Evolutionary conservation across 2,113 vertebrate genomes (phyloP).

Genomic region (Pedetes capensis): DNA sequence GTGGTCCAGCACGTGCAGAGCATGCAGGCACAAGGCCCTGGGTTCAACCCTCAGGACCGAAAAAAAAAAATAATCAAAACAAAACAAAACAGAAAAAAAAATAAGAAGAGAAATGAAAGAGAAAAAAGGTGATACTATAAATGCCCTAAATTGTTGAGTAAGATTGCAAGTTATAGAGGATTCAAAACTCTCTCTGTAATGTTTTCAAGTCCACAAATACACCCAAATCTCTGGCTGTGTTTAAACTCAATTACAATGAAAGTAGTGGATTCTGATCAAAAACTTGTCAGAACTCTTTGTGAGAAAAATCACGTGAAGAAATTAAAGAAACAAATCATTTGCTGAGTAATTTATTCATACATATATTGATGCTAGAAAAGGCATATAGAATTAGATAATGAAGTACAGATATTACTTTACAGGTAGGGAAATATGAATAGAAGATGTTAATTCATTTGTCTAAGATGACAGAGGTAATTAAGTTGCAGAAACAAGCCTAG

Average conservation of each 20-base stretch:
- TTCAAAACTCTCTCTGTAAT: background rate
- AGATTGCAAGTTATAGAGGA: background rate
- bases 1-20: too few species aligned
- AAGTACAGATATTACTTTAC: background rate
- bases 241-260: background rate
- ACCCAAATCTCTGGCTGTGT: background rate
- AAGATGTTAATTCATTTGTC: background rate
- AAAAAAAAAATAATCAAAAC: too few species aligned
- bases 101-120: too few species aligned
- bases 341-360: slow-evolving; percentile 34
- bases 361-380: background rate
- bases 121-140: background rate
- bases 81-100: too few species aligned
- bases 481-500: background rate
- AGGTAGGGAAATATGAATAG: background rate
- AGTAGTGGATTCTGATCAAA: slow-evolving; percentile 19
- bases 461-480: background rate
- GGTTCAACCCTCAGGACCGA: too few species aligned
- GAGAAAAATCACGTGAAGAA: slow-evolving; percentile 35
- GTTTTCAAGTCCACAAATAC: background rate
- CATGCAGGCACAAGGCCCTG: too few species aligned
- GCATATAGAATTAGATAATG: background rate
- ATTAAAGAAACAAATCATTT: slow-evolving; percentile 32
- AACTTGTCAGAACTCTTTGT: background rate
- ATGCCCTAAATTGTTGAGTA: background rate